Evolutionary conservation across 2,888 invertebrate species (phyloP).

Genomic region (Conus canariensis): DNA sequence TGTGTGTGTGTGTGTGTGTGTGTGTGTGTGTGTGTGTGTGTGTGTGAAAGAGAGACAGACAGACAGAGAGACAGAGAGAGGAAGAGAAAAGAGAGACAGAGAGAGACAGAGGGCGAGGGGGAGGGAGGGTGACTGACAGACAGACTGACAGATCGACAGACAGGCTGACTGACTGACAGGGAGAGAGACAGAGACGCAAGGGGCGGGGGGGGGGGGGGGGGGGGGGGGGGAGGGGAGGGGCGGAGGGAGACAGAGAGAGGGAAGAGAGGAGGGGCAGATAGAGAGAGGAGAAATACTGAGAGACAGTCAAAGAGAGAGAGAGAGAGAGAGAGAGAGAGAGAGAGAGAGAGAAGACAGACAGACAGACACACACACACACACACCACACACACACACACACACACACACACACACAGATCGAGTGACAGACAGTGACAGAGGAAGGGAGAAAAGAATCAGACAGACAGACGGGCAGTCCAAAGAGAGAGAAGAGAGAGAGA

Average conservation of each 20-base stretch:
- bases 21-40: too few species aligned
- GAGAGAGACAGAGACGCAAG: neutral
- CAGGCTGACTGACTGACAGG: neutral
- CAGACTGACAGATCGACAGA: neutral
- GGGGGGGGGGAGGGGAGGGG: neutral
- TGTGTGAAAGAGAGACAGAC: neutral
- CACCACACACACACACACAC: neutral
- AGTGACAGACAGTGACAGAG: neutral
- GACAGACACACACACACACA: neutral
- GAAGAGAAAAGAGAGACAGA: neutral
- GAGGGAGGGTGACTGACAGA: neutral
- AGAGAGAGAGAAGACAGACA: neutral
- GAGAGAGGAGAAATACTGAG: neutral
- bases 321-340: neutral
- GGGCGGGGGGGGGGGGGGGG: neutral
- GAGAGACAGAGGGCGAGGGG: neutral
- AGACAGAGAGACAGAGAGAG: neutral
- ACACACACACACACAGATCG: neutral
- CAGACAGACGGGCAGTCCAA: neutral
- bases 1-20: too few species aligned
- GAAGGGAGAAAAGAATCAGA: neutral
- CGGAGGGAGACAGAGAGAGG: neutral
- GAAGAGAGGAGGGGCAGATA: neutral
- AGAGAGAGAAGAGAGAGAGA: neutral
- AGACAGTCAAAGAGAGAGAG: neutral